phyloP scores from a whole-genome alignment of 64 coral and sea anemone species.

The Hydrozoanthus tunicans region DNA sequence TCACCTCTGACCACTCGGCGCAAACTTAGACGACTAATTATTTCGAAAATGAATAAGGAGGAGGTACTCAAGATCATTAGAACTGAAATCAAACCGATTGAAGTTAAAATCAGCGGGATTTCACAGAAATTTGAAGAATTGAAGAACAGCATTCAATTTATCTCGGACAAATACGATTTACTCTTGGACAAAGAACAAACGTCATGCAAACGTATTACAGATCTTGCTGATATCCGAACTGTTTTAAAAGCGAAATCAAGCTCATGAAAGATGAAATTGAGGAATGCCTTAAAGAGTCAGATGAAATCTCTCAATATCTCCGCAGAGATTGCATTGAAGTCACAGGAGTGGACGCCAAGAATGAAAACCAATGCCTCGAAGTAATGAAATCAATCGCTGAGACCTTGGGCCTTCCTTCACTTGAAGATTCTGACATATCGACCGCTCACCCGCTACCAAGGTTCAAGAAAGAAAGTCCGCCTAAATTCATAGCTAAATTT shows the following conservation, averaged over 20 bases:
- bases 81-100: conserved; percentile 41
- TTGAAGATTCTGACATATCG: conserved; percentile 38
- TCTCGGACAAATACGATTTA: conserved; percentile 25
- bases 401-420: conserved; percentile 9
- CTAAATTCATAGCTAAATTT: conserved; percentile 54
- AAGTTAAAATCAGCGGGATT: conserved; percentile 7
- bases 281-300: conserved; percentile 8
- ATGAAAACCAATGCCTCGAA: conserved; percentile 33
- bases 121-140: conserved; percentile 26
- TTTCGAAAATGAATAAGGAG: conserved; percentile 41
- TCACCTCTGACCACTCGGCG: not conserved
- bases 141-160: conserved; percentile 28
- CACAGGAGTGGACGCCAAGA: conserved; percentile 21
- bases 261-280: conserved; percentile 10
- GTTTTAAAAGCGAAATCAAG: conserved; percentile 1
- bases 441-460: conserved; percentile 40
- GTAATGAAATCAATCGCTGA: conserved; percentile 27
- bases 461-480: conserved; percentile 51
- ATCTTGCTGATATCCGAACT: conserved; percentile 13
- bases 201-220: conserved; percentile 21
- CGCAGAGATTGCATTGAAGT: not conserved
- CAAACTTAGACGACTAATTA: conserved; percentile 21
- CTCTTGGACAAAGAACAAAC: conserved; percentile 38
- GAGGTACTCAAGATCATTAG: conserved; percentile 32
- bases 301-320: conserved; percentile 45